Evolutionary conservation across 2,797 vertebrate genomes (phyloP), one percentile per base, ranked within the genome.

Genomic region (Spinibarbus caldwelli): DNA sequence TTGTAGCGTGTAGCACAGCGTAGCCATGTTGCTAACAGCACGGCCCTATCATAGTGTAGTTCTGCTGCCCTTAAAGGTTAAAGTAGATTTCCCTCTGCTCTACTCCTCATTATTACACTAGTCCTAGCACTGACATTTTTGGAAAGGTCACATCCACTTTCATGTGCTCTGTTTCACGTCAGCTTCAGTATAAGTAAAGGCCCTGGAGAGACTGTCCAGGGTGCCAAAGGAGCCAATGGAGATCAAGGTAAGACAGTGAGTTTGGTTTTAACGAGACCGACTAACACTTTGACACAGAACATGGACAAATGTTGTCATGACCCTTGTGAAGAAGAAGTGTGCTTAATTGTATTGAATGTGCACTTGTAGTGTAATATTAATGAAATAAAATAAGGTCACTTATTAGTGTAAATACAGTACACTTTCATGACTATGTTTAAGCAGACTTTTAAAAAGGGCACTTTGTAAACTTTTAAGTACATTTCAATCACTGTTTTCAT

Each of bases 101-200:
- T 72, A 86, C 66, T 84, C 80, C 87, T 89, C 86, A 86, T 89
- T 86, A 90, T 79, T 86, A 87, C 89, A 90, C 67, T 77, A 86
- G 84, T 81, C 81, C 85, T 80, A 76, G 87, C 82, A 85, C 59
- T 92, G 91, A 92, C 92, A 92, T 93, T 92, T 49, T 85, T 54
- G 72, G 84, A 92, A 93, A 91, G 89, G 91, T 91, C 86, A 90
- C 87, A 86, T 76, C 41, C 84, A 78, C 90, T 91, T 93, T 93
- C 67, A 91, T 91, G 89, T 91, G 87, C 90, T 90, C 83, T 89
- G 82, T 83, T 84, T 82, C 87, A 88, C 91, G 90, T 94, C 93
- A 90, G 90, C 90, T 88, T 91, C 85, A 86, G 83, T 87, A 71
- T 82, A 47, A 88, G 89, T 88, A 83, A 86, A 85, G 88, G 87